Conservation (phyloP, 2,113 vertebrate species). For the Cryptoleucopteryx plumbea region DNA sequence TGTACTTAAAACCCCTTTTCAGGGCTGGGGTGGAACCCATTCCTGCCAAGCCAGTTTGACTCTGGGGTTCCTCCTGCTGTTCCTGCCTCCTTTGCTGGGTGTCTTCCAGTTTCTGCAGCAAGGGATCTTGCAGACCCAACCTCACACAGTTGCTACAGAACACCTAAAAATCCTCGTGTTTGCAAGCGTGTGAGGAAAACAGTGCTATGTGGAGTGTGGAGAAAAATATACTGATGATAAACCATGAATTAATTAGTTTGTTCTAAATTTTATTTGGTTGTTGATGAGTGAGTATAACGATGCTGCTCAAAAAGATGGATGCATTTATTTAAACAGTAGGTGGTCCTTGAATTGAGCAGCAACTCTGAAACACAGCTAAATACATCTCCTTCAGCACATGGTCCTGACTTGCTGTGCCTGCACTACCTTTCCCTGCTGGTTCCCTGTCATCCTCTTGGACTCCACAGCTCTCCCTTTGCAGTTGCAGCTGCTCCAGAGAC, state of each 20-base stretch:
- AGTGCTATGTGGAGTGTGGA: background rate
- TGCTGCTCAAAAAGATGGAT: background rate
- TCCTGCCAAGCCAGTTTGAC: background rate
- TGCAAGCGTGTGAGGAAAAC: background rate
- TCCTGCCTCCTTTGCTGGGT: background rate
- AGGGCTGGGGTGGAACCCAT: background rate
- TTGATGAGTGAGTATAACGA: background rate
- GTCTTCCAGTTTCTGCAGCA: background rate
- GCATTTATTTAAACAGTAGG: background rate
- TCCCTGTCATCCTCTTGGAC: background rate
- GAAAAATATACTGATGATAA: background rate
- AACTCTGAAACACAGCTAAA: background rate
- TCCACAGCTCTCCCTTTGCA: background rate
- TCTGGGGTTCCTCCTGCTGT: background rate
- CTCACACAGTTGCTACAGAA: background rate
- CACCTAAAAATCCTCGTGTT: background rate
- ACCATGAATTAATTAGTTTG: background rate
- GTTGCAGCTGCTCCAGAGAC: background rate
- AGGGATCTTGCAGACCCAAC: background rate
- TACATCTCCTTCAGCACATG: background rate
- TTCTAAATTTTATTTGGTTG: background rate
- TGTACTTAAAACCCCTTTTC: background rate
- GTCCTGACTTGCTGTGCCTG: background rate
- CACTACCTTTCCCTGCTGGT: rapidly evolving
- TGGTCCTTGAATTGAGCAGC: background rate